Evolutionary conservation across 2,797 vertebrate genomes (phyloP), one percentile per base, ranked within the genome.

Genomic region (Phoebastria nigripes): DNA sequence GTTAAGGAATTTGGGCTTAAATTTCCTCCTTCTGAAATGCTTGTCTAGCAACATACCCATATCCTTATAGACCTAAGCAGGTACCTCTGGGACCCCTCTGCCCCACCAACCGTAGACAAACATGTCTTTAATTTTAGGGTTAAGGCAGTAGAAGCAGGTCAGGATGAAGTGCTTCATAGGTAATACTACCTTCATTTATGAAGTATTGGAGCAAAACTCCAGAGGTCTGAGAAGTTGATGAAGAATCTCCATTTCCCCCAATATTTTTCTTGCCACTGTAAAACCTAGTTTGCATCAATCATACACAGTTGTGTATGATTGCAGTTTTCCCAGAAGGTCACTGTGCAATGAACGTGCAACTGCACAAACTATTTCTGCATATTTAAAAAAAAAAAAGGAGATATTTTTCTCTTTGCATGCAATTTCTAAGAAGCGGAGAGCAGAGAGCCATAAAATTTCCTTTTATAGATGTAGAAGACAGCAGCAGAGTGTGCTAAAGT

Each of bases 381-480:
- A 37, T 70, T 55, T 31, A 15, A 3, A 41, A 31, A 20, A 54
- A 37, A 42, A 42, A 42, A 89, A 52, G 15, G 65, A 82, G 44
- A 39, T 9, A 22, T 52, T 94, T 96, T 90, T 55, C 52, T 91
- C 95, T 92, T 85, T 82, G 71, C 90, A 58, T 74, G 86, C 92
- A 87, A 26, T 95, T 96, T 93, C 95, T 87, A 94, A 92, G 88
- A 74, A 85, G 92, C 25, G 0, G 78, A 72, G 83, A 91, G 86
- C 51, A 67, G 92, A 93, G 61, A 95, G 89, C 89, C 93, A 74
- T 96, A 93, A 97, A 95, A 70, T 91, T 95, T 94, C 93, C 84
- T 94, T 96, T 96, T 97, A 96, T 91, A 94, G 96, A 82, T 55
- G 89, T 54, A 33, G 86, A 73, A 96, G 93, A 90, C 94, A 76